Evolutionary conservation across 2,888 invertebrate genomes (phyloP).

Genomic region (Acronicta alni): DNA sequence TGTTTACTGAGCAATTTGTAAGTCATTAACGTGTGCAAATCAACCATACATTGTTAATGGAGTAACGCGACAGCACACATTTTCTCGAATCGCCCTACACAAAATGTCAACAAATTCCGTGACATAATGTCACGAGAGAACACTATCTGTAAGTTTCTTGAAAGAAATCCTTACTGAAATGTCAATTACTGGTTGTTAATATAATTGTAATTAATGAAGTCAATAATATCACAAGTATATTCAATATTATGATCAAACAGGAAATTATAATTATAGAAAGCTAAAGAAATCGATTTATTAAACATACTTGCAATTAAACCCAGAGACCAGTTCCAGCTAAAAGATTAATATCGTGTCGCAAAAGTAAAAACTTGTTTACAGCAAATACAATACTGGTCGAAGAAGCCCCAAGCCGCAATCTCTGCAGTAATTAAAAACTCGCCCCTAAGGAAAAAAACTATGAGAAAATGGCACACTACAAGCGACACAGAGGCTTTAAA

Average conservation of each 20-base stretch:
- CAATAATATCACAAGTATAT: too few relatives aligned
- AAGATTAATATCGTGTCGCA: constrained; percentile 52
- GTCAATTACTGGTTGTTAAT: too few relatives aligned
- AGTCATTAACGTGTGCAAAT: constrained; percentile 42
- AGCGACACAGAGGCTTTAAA: constrained; percentile 33
- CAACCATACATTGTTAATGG: constrained; percentile 38
- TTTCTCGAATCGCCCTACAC: background rate
- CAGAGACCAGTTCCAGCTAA: constrained; percentile 23
- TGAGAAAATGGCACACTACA: constrained; percentile 41
- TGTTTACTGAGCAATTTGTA: constrained; percentile 50
- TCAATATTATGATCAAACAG: background rate
- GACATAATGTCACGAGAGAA: too few relatives aligned
- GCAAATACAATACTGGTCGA: constrained; percentile 61
- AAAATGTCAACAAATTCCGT: background rate
- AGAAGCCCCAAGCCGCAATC: constrained; percentile 62
- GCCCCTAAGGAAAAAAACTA: constrained; percentile 57
- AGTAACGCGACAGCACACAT: constrained; percentile 9
- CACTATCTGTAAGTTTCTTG: too few relatives aligned
- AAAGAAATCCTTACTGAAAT: too few relatives aligned
- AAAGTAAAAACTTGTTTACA: constrained; percentile 63
- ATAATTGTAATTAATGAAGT: too few relatives aligned
- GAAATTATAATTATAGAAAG: constrained; percentile 1
- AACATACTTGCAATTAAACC: constrained; percentile 28
- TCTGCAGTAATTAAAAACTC: constrained; percentile 77
- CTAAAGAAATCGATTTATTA: constrained; percentile 13